Base-by-base conservation (phyloP, 2,797 vertebrate species). In the Psittacula derbiana region DNA sequence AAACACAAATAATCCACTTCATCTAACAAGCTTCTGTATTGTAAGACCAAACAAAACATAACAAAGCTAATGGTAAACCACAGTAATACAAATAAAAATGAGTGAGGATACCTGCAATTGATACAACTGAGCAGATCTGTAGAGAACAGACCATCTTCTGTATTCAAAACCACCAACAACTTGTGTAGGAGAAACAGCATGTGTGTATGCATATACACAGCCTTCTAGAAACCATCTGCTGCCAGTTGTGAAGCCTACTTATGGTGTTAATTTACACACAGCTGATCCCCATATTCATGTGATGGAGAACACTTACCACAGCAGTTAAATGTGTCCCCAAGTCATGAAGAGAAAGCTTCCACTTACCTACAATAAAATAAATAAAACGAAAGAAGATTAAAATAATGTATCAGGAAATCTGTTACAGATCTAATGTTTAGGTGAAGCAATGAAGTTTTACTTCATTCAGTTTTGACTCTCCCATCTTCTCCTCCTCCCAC, bases 301-400 rank as follows among this genome's bases (percentile, higher is more conserved):
- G 44, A 92, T 88, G 80, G 86, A 50, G 31, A 96, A 53, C 97
- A 98, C 98, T 98, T 97, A 98, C 98, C 98, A 96, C 97, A 93
- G 87, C 70, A 91, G 94, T 86, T 88, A 95, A 92, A 93, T 12
- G 52, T 6, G 72, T 92, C 84, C 87, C 52, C 76, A 86, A 96
- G 90, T 80, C 97, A 97, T 2, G 90, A 97, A 96, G 89, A 95
- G 87, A 95, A 97, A 97, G 88, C 65, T 83, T 92, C 80, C 97
- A 98, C 98, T 98, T 98, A 98, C 98, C 98, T 98, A 93, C 75
- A 95, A 96, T 55, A 84, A 57, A 46, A 49, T 23, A 46, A 43
- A 6, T 8, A 17, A 31, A 88, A 36, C 25, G 27, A 50, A 81
- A 80, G 49, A 75, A 75, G 81, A 96, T 85, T 24, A 70, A 82